Conservation (phyloP, 2,113 vertebrate species). For the Aleadryas rufinucha region DNA sequence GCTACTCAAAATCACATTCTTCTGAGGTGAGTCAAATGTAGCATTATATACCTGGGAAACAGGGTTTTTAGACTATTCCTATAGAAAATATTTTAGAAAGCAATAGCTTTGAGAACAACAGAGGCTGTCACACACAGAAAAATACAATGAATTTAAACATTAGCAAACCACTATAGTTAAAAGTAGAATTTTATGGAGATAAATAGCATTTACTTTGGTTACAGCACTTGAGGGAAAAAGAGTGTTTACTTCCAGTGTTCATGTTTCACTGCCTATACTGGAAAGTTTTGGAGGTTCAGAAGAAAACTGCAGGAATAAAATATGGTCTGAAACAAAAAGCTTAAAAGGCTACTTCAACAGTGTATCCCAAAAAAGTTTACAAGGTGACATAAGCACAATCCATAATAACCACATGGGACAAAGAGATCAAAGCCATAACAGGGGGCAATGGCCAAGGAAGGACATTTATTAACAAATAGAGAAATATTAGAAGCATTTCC, state of each 20-base stretch:
- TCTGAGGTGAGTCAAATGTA: not conserved
- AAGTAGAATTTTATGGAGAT: not conserved
- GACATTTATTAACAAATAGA: not conserved
- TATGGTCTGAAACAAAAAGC: not conserved
- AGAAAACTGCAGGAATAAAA: not conserved
- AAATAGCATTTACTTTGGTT: not conserved
- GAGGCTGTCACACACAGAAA: not conserved
- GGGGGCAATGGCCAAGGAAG: not conserved
- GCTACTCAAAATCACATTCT: not conserved
- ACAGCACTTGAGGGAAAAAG: not conserved
- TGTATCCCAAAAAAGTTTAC: not conserved
- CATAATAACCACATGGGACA: not conserved
- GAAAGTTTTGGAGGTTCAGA: not conserved
- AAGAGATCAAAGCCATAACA: not conserved
- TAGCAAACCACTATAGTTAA: not conserved
- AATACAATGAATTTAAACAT: not conserved
- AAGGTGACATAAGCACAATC: not conserved
- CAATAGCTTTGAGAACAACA: not conserved
- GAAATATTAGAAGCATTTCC: not conserved
- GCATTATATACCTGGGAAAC: not conserved
- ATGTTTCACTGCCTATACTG: not conserved
- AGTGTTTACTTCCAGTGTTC: not conserved
- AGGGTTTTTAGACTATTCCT: not conserved
- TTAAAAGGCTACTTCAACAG: not conserved
- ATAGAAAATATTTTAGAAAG: not conserved